Conservation (phyloP, 2,888 invertebrate genomes). For the Xestia ashworthii region DNA sequence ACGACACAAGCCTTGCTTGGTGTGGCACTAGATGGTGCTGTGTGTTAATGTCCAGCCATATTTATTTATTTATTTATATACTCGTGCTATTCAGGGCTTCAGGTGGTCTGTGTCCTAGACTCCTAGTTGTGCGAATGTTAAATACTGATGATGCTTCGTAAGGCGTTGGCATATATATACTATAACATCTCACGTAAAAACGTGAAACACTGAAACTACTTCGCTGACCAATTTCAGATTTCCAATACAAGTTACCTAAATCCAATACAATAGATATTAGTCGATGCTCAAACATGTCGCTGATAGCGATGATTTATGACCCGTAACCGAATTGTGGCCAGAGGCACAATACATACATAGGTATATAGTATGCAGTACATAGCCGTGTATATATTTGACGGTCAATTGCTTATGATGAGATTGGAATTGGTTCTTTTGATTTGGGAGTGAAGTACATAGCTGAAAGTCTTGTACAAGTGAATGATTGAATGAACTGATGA, state of each 20-base stretch:
- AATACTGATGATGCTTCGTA: too few relatives aligned
- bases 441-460: constrained; percentile 4
- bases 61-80: too few relatives aligned
- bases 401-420: constrained; percentile 18
- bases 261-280: constrained; percentile 36
- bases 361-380: neutral
- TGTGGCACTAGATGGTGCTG: too few relatives aligned
- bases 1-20: too few relatives aligned
- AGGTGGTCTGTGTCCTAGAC: too few relatives aligned
- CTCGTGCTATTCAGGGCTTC: too few relatives aligned
- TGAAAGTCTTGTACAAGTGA: neutral
- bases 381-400: neutral
- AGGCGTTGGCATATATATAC: neutral
- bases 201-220: neutral
- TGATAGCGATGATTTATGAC: constrained; percentile 50
- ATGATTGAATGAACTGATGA: constrained; percentile 1
- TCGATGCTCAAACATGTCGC: constrained; percentile 40
- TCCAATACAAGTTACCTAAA: constrained; percentile 3
- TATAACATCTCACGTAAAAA: neutral
- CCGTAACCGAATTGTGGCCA: constrained; percentile 47
- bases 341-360: constrained; percentile 17
- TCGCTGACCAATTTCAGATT: constrained; percentile 14
- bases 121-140: too few relatives aligned
- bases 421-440: constrained; percentile 29
- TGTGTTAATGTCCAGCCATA: too few relatives aligned